phyloP scores from a whole-genome alignment of 2,113 vertebrate species.

The Mesocricetus auratus region DNA sequence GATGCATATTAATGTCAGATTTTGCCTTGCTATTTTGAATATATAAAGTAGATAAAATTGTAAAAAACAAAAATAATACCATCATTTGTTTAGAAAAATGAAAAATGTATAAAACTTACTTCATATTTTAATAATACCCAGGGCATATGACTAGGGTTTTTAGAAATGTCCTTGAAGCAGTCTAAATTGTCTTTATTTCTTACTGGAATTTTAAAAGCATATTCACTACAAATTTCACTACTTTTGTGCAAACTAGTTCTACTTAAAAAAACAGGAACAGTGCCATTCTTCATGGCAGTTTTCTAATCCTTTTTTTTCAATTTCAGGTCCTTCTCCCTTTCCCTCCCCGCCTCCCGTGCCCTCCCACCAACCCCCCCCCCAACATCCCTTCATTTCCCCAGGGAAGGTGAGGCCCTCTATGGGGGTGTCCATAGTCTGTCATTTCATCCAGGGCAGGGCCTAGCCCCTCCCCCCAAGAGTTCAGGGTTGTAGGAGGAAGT shows the following conservation, averaged over 20 bases:
- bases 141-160: background rate
- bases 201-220: background rate
- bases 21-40: slow-evolving; percentile 13
- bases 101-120: background rate
- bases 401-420: no score
- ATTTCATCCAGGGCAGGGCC: no score
- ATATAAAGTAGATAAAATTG: background rate
- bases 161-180: background rate
- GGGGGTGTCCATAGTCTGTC: no score
- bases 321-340: no score
- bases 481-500: no score
- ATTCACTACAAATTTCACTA: background rate
- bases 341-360: no score
- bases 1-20: slow-evolving; percentile 5
- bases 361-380: no score
- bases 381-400: no score
- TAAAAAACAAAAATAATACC: background rate
- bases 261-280: background rate
- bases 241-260: background rate
- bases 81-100: background rate
- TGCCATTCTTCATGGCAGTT: background rate
- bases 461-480: no score
- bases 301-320: no score
- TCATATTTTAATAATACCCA: background rate
- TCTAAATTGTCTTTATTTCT: background rate